Evolutionary conservation across 2,113 vertebrate genomes (phyloP), one percentile per base, ranked within the genome.

Genomic region (Anolis sagrei): DNA sequence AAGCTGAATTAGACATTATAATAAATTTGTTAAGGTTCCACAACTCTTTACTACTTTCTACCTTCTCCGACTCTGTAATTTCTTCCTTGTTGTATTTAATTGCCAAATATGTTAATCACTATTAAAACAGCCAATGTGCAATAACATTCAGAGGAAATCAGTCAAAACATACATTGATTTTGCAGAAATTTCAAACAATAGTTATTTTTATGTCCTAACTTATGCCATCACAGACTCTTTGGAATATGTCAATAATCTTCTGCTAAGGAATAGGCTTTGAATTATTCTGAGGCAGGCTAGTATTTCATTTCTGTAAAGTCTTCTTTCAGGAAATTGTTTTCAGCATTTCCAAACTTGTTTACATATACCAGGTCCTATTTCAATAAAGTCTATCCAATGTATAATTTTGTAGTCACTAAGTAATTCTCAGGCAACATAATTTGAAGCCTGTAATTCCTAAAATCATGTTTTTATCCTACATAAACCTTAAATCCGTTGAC

Each of bases 401-500:
- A 44, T n/a, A 62, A 44, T 25, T 23, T n/a, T 62, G 14, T 39
- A 44, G 36, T 16, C 16, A 48, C 18, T 64, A 61, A 11, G 75
- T 48, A 75, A 83, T 21, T 83, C 25, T 25, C 25, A 83, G 44
- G 62, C 36, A 75, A 18, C 72, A 32, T 54, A 72, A 27, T 75
- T 73, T 34, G 32, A 7, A 23, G 49, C 68, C 51, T 82, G 25
- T 73, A 73, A 66, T 48, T 49, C 29, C 21, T 62, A 83, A 73
- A 74, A 27, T 84, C n/a, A 84, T 66, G n/a, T 34, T 76, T 64
- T 66, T 84, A 76, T 34, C 29, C 25, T 29, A 49, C 14, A 64
- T 66, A 76, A 76, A 66, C 23, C 61, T 39, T 76, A 32, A 76
- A 84, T 58, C 39, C 5, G 49, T 76, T 83, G 72, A 66, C 58